phyloP scores from a whole-genome alignment of 2,797 vertebrate genomes.

The Lemur catta region DNA sequence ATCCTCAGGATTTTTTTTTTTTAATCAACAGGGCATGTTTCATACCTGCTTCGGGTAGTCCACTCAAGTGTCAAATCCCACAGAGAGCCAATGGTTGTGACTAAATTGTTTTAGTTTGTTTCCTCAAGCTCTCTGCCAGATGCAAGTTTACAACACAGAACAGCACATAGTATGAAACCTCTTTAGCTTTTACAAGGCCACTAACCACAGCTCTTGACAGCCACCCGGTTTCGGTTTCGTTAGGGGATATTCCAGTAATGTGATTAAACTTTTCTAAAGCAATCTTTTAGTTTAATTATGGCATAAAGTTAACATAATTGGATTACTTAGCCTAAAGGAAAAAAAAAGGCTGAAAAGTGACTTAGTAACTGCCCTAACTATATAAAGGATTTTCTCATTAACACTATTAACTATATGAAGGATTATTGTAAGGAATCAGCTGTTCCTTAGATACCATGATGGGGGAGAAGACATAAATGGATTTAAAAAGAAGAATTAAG shows the following conservation, averaged over 20 bases:
- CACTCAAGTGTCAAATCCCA: not conserved
- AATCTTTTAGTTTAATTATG: slow-evolving; percentile 55
- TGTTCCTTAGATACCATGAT: not conserved
- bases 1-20: not conserved
- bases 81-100: not conserved
- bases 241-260: not conserved
- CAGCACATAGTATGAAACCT: not conserved
- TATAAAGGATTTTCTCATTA: slow-evolving; percentile 28
- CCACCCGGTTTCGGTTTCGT: slow-evolving; percentile 47
- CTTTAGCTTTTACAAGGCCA: not conserved
- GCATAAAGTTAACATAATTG: slow-evolving; percentile 39
- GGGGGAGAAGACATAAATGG: not conserved
- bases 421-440: not conserved
- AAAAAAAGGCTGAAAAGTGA: slow-evolving; percentile 29
- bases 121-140: not conserved
- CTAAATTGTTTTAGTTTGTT: not conserved
- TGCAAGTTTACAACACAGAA: not conserved
- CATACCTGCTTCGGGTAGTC: not conserved
- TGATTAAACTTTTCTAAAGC: slow-evolving; percentile 50
- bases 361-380: not conserved
- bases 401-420: not conserved
- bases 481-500: not conserved
- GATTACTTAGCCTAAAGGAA: not conserved
- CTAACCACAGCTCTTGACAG: not conserved
- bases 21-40: not conserved